These are phyloP conservation scores for Cydia pomonella DNA, from an alignment of 1,140 invertebrate species.

Conservation along the genomic window DNA sequence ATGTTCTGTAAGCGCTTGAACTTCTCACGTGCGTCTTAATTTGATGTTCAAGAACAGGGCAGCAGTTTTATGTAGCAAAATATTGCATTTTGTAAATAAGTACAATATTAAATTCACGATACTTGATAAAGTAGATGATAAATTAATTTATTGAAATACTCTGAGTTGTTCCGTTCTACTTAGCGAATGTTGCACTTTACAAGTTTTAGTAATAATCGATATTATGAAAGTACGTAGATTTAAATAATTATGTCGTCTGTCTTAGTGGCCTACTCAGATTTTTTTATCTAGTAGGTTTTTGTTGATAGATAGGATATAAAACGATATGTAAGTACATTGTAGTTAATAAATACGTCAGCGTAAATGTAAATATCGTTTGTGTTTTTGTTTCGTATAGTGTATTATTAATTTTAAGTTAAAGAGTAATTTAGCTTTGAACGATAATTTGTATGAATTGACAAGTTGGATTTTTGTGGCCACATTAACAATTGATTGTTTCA, in stretches of 20 bases:
- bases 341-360: slow-evolving; percentile 56
- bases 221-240: slow-evolving; percentile 65
- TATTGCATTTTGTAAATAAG: slow-evolving; percentile 79
- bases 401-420: slow-evolving; percentile 74
- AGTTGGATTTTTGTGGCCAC: slow-evolving; percentile 73
- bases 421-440: slow-evolving; percentile 73
- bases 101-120: slow-evolving; percentile 67
- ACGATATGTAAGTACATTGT: slow-evolving; percentile 73
- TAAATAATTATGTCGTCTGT: slow-evolving; percentile 70
- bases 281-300: slow-evolving; percentile 67
- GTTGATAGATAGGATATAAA: slow-evolving; percentile 77
- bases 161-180: slow-evolving; percentile 74
- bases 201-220: slow-evolving; percentile 71
- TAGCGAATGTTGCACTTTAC: slow-evolving; percentile 78
- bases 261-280: slow-evolving; percentile 70
- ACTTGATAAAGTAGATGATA: slow-evolving; percentile 66
- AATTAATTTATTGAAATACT: slow-evolving; percentile 78
- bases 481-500: slow-evolving; percentile 51
- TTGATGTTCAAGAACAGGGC: slow-evolving; percentile 18
- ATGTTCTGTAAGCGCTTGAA: slow-evolving; percentile 12
- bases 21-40: neutral
- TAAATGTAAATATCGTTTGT: slow-evolving; percentile 78
- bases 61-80: slow-evolving; percentile 43
- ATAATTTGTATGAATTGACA: slow-evolving; percentile 61
- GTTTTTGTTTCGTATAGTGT: slow-evolving; percentile 75